Conservation (phyloP, 2,797 vertebrate genomes). For the Centropyge bicolor region DNA sequence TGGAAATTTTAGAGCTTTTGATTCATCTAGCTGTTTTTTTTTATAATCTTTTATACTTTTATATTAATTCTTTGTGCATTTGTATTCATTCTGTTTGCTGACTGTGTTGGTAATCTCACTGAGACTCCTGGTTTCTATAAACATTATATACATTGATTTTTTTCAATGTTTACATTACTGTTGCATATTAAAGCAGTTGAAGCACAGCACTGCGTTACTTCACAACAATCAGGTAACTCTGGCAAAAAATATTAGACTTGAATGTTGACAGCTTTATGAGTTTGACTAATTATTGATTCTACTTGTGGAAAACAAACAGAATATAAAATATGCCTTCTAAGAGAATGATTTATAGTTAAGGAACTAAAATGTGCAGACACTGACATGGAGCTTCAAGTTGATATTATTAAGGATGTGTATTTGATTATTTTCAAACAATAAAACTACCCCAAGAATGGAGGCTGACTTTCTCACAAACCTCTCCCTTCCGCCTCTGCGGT, state of each 20-base stretch:
- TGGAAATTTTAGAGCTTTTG: too few species aligned
- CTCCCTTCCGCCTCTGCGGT: constrained; percentile 47
- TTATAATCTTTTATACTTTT: too few species aligned
- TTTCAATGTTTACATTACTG: background rate
- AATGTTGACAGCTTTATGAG: background rate
- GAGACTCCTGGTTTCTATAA: too few species aligned
- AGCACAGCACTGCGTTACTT: background rate
- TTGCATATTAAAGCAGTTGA: background rate
- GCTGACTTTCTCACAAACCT: constrained; percentile 25
- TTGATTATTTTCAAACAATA: constrained; percentile 1
- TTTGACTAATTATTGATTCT: background rate
- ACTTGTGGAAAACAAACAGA: background rate
- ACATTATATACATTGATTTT: background rate
- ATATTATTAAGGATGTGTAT: background rate
- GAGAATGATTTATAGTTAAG: background rate
- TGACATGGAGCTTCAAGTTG: background rate
- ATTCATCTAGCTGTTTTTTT: too few species aligned
- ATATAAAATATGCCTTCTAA: background rate
- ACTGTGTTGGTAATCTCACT: too few species aligned
- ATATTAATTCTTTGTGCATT: too few species aligned
- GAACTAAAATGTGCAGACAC: background rate
- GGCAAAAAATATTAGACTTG: background rate
- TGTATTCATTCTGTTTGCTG: too few species aligned
- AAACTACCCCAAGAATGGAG: background rate
- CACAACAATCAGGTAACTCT: background rate